phyloP scores from a whole-genome alignment of 2,888 invertebrate species.

The Phytoseiulus persimilis region DNA sequence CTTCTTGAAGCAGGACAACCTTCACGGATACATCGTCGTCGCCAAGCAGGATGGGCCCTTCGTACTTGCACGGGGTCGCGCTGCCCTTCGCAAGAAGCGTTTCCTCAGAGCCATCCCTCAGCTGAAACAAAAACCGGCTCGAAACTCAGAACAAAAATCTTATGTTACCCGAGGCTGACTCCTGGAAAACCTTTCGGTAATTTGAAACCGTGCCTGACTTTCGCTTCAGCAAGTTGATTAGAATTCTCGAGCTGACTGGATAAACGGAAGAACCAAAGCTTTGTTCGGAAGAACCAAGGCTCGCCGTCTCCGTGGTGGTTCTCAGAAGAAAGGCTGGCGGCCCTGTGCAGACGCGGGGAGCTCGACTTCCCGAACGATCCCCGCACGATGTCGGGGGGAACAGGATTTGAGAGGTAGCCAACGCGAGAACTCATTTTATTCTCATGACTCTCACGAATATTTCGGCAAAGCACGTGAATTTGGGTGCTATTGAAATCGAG shows the following conservation, averaged over 20 bases:
- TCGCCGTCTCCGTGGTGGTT: not conserved
- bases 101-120: conserved; percentile 13
- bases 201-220: not conserved
- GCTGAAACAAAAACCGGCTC: not conserved
- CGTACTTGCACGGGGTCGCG: not conserved
- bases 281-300: not conserved
- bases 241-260: not conserved
- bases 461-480: too few relatives aligned
- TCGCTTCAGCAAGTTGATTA: not conserved
- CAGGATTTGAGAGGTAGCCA: too few relatives aligned
- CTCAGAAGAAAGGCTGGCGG: too few relatives aligned
- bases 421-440: too few relatives aligned
- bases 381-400: too few relatives aligned
- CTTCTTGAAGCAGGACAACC: conserved; percentile 17
- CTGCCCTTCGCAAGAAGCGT: conserved; percentile 11
- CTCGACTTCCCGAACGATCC: too few relatives aligned
- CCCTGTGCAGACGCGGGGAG: too few relatives aligned
- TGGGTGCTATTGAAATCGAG: too few relatives aligned
- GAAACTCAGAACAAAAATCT: not conserved
- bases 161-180: not conserved
- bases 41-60: not conserved
- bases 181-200: not conserved
- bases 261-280: not conserved
- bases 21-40: conserved; percentile 1
- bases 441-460: too few relatives aligned